These are phyloP conservation scores for Chrysaora quinquecirrha DNA, from an alignment of 30 jellyfish, hydroid and myxozoan genomes.

Conservation along the genomic window DNA sequence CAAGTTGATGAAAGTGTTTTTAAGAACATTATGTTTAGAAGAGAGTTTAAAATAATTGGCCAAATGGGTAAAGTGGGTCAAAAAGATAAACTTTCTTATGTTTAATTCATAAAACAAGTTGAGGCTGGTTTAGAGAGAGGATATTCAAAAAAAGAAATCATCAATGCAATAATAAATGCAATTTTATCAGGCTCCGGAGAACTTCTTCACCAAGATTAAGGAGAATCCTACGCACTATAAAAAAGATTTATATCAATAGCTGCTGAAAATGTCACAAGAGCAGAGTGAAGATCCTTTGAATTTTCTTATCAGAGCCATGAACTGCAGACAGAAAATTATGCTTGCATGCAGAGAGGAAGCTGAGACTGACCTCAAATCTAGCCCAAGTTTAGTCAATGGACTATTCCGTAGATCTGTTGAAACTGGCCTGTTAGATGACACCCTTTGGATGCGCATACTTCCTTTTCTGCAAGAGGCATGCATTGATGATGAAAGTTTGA, in stretches of 20 bases:
- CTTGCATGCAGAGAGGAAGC: constrained; percentile 48
- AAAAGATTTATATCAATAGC: not conserved
- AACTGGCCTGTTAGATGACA: constrained; percentile 37
- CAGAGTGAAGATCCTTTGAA: constrained; percentile 19
- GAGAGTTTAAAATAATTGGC: constrained; percentile 15
- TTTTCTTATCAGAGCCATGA: constrained; percentile 14
- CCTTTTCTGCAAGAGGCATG: constrained; percentile 41
- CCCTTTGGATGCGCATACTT: constrained; percentile 35
- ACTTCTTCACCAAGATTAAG: not conserved
- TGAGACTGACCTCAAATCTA: constrained; percentile 24
- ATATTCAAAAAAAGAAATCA: not conserved
- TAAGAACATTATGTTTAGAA: not conserved
- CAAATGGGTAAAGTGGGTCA: not conserved
- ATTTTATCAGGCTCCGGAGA: not conserved
- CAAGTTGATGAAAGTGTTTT: too few relatives aligned
- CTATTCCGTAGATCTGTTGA: constrained; percentile 42
- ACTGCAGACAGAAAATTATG: constrained; percentile 29
- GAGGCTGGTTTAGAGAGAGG: not conserved
- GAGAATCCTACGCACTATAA: not conserved
- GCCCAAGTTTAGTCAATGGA: constrained; percentile 22
- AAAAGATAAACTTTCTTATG: not conserved
- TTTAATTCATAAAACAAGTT: not conserved
- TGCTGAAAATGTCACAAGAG: not conserved
- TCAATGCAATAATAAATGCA: not conserved
- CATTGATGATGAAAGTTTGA: constrained; percentile 30